Conservation (phyloP, 2,797 vertebrate genomes). For the Apogon hyalosoma region DNA sequence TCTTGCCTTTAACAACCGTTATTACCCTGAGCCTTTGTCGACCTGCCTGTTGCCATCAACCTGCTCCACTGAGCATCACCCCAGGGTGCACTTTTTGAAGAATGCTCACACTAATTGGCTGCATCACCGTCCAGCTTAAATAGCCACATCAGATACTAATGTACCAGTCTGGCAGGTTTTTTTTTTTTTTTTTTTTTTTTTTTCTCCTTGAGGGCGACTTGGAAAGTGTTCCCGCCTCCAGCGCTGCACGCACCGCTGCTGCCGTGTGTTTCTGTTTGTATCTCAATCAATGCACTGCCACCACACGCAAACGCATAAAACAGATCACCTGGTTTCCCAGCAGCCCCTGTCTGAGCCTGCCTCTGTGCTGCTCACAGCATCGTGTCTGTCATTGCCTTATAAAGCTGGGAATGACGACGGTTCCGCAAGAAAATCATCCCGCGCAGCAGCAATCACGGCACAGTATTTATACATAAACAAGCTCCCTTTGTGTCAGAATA, state of each 20-base stretch:
- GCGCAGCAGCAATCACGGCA: constrained; percentile 7
- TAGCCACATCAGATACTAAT: background rate
- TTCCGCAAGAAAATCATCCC: constrained; percentile 14
- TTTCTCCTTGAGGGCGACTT: background rate
- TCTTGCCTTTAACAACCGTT: constrained; percentile 7
- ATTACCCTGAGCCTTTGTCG: constrained; percentile 3
- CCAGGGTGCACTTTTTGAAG: constrained; percentile 41
- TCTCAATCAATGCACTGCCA: background rate
- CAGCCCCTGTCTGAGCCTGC: constrained; percentile 13
- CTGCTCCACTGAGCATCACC: constrained; percentile 22
- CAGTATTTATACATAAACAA: background rate
- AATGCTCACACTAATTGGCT: constrained; percentile 29
- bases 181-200: background rate
- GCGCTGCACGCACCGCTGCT: background rate
- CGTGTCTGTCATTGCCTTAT: background rate
- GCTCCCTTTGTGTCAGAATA: background rate
- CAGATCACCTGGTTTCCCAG: constrained; percentile 15
- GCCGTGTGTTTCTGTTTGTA: constrained; percentile 10
- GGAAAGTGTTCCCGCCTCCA: background rate
- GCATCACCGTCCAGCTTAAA: constrained; percentile 9
- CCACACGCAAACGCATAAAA: background rate
- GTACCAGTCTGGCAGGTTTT: constrained; percentile 6
- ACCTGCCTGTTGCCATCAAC: constrained; percentile 8
- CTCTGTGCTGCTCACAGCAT: constrained; percentile 14
- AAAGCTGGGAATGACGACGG: background rate